Conservation (phyloP, 2,888 invertebrate species). For the Hirtodrosophila trivittata region DNA sequence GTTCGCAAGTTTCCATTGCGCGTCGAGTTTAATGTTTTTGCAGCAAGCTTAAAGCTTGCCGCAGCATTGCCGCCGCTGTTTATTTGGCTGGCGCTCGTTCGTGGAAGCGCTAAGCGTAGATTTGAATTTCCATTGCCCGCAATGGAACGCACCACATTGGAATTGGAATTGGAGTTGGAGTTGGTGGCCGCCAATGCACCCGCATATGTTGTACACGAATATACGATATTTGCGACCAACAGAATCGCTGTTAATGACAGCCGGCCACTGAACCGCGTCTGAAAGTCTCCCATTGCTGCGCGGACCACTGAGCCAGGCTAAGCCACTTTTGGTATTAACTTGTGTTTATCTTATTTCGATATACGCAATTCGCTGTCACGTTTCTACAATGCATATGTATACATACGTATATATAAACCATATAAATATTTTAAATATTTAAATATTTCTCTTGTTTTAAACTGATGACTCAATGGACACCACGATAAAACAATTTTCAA, state of each 20-base stretch:
- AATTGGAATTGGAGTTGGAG: background rate
- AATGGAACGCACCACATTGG: slow-evolving; percentile 69
- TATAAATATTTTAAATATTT: too few species aligned
- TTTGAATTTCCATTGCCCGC: slow-evolving; percentile 82
- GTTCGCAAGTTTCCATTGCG: slow-evolving; percentile 83
- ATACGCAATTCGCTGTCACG: slow-evolving; percentile 19
- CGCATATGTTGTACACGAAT: slow-evolving; percentile 16
- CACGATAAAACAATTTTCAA: too few species aligned
- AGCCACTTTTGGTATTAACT: slow-evolving; percentile 20
- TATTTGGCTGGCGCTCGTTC: slow-evolving; percentile 86
- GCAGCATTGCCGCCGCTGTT: slow-evolving; percentile 73
- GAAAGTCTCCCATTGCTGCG: slow-evolving; percentile 46
- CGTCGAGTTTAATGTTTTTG: slow-evolving; percentile 82
- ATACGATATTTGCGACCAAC: slow-evolving; percentile 32
- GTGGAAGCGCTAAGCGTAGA: slow-evolving; percentile 84
- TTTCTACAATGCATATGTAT: background rate
- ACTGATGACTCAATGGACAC: too few species aligned
- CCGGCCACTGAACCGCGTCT: slow-evolving; percentile 37
- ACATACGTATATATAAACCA: background rate
- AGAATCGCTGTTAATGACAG: slow-evolving; percentile 41
- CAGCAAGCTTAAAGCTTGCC: slow-evolving; percentile 79
- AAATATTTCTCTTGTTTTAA: too few species aligned
- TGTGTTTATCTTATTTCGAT: slow-evolving; percentile 15
- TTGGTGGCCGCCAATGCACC: slow-evolving; percentile 57
- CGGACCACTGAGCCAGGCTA: slow-evolving; percentile 29